Conservation (phyloP, 2,888 invertebrate genomes). For the Agonopterix subpropinquella region DNA sequence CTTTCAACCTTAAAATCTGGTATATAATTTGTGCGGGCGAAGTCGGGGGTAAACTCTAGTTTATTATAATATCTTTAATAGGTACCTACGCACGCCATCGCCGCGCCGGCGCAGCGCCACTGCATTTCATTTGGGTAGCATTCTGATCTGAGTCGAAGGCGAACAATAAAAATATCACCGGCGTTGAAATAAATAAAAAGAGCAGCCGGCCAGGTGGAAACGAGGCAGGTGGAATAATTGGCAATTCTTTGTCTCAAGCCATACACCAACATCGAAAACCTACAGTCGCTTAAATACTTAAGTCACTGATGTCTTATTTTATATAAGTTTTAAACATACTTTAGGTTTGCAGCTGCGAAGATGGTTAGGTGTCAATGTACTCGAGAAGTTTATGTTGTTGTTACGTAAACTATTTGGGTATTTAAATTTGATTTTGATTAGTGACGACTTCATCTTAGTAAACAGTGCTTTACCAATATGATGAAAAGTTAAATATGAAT, state of each 20-base stretch:
- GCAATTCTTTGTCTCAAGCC: conserved; percentile 71
- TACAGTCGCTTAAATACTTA: conserved; percentile 49
- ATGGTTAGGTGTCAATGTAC: conserved; percentile 1
- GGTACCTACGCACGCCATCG: too few species aligned
- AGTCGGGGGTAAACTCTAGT: too few species aligned
- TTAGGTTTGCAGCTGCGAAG: conserved; percentile 9
- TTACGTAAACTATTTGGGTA: too few species aligned
- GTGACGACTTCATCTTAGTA: too few species aligned
- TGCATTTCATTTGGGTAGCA: conserved; percentile 20
- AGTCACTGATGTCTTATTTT: conserved; percentile 47
- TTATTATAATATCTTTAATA: too few species aligned
- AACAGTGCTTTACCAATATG: too few species aligned
- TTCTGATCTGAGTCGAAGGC: conserved; percentile 47
- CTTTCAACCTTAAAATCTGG: too few species aligned
- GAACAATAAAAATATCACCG: conserved; percentile 73
- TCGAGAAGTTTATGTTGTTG: too few species aligned
- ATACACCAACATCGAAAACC: conserved; percentile 48
- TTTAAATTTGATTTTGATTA: too few species aligned
- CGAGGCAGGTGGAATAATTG: conserved; percentile 74
- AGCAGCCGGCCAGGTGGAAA: conserved; percentile 67
- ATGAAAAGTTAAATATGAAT: too few species aligned
- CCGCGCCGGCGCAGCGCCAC: not conserved
- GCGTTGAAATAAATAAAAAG: conserved; percentile 72
- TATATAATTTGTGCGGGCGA: too few species aligned
- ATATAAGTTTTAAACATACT: conserved; percentile 24